Conservation (phyloP, 2,888 invertebrate genomes). For the Portevinia maculata region DNA sequence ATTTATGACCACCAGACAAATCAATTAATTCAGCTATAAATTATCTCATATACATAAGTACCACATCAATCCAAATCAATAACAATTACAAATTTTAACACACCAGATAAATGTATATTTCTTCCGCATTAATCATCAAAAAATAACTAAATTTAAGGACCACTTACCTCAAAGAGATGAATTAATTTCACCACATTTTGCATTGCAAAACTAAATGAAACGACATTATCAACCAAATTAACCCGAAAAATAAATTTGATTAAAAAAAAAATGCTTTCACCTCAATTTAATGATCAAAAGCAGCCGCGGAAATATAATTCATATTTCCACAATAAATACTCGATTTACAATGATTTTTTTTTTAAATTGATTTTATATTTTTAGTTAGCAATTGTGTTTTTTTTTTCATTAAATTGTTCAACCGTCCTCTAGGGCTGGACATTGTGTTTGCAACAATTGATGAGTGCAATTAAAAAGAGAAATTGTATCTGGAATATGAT, state of each 20-base stretch:
- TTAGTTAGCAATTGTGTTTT: conserved; percentile 31
- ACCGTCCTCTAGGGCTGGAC: neutral
- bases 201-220: conserved; percentile 37
- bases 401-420: conserved; percentile 8
- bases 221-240: conserved; percentile 66
- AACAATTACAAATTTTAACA: conserved; percentile 14
- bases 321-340: conserved; percentile 51
- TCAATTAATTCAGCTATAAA: neutral
- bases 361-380: neutral
- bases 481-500: conserved; percentile 46
- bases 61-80: conserved; percentile 8
- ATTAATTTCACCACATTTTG: conserved; percentile 24
- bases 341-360: conserved; percentile 62
- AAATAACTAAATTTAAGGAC: conserved; percentile 14
- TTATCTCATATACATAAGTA: neutral
- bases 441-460: conserved; percentile 43
- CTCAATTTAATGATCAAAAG: conserved; percentile 59
- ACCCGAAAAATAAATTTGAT: conserved; percentile 61
- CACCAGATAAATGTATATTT: neutral
- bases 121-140: neutral
- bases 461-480: conserved; percentile 71
- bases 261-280: conserved; percentile 43
- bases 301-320: conserved; percentile 44
- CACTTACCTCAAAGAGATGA: conserved; percentile 27
- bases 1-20: conserved; percentile 4